Evolutionary conservation across 2,888 invertebrate species (phyloP), one percentile per base, ranked within the genome.

Genomic region (Sialis fuliginosa): DNA sequence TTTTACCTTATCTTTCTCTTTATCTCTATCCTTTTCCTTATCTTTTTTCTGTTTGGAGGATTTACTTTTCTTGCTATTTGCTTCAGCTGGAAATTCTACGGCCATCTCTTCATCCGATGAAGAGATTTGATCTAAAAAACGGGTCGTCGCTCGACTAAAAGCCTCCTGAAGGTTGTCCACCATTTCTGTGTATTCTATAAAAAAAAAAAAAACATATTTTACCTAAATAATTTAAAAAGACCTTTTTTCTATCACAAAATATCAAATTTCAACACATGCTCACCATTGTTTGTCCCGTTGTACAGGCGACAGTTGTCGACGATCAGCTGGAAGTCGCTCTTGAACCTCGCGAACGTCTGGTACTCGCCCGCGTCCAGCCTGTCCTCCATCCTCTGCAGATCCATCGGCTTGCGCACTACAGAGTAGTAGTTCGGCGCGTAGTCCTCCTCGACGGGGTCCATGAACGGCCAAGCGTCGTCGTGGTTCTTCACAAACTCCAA

Each of bases 381-480:
- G 53, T 87, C 84, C 61, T 90, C 89, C 84, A 92, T 90, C 58
- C 80, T 80, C 49, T 78, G 76, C 45, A 92, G 70, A 63, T 90
- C 89, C 89, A 92, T 91, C 1, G 92, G 92, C 53, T 71, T 72
- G 53, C 81, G 64, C 39, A 81, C 81, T 32, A 81, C 77, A 1
- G 80, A 74, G 58, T 81, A 81, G 60, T 81, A 85, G 63, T 86
- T 83, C 0, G 93, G 92, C 0, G 92, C 92, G 61, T 86, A 88
- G 58, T 88, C 86, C 60, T 92, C 91, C 57, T 91, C 88, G 1
- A 93, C 92, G 0, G 92, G 88, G 60, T 91, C 89, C 61, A 86
- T 74, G 65, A 95, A 93, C 1, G 92, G 92, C 92, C 92, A 93
- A 1, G 92, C 89, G 62, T 93, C 91, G 48, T 85, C 80, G 61